These are phyloP conservation scores for Odiellus spinosus DNA, from an alignment of 2,888 invertebrate species.

Conservation along the genomic window DNA sequence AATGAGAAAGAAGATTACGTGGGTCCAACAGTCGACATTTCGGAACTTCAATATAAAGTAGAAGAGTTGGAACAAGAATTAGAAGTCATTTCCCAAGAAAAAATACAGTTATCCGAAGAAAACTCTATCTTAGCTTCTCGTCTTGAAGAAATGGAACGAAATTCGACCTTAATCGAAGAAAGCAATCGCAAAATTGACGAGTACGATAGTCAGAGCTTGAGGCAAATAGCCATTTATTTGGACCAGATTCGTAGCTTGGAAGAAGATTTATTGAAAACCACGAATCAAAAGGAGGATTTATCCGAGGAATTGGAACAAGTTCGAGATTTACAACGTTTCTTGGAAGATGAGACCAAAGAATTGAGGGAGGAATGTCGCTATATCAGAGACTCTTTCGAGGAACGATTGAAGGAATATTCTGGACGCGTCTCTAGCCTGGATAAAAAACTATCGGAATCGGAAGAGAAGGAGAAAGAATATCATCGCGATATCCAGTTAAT, in stretches of 20 bases:
- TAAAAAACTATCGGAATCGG: background rate
- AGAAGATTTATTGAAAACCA: background rate
- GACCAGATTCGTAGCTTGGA: background rate
- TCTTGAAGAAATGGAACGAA: too few species aligned
- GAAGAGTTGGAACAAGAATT: background rate
- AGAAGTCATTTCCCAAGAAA: background rate
- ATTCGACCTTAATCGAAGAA: too few species aligned
- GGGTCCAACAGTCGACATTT: background rate
- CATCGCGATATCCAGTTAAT: background rate
- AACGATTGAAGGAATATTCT: background rate
- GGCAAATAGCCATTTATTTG: too few species aligned
- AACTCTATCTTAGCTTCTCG: too few species aligned
- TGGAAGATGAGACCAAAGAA: conserved; percentile 1
- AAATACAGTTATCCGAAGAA: background rate
- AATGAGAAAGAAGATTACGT: conserved; percentile 29
- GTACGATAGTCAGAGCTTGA: too few species aligned
- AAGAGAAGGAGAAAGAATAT: background rate
- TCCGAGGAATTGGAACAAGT: background rate
- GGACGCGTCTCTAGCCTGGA: background rate
- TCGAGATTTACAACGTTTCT: background rate
- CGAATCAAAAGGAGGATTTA: background rate
- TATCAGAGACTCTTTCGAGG: background rate
- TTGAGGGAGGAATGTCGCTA: background rate
- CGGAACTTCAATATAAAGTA: background rate
- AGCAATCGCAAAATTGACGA: too few species aligned